phyloP scores from a whole-genome alignment of 2,113 vertebrate species.

The Conger conger region DNA sequence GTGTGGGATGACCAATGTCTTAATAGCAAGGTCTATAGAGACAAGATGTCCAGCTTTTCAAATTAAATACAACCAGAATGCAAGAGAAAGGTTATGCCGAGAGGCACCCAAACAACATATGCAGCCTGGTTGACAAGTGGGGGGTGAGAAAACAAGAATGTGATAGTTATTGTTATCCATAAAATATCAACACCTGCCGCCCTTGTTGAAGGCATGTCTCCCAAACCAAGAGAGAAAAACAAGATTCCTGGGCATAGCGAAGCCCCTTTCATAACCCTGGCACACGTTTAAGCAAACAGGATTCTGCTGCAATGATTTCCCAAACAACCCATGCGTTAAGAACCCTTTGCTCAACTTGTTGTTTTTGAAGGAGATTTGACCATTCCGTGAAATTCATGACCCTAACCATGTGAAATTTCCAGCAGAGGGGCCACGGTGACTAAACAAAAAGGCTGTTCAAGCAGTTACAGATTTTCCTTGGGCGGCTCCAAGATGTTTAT shows the following conservation, averaged over 20 bases:
- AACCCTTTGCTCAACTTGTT: slow-evolving; percentile 38
- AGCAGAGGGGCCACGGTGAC: not conserved
- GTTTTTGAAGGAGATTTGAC: slow-evolving; percentile 48
- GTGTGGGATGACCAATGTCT: not conserved
- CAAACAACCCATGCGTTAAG: slow-evolving; percentile 55
- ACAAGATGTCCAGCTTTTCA: not conserved
- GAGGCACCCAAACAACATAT: not conserved
- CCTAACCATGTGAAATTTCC: not conserved
- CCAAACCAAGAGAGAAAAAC: slow-evolving; percentile 21
- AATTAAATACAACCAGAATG: not conserved
- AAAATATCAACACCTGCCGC: not conserved
- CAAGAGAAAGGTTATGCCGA: not conserved
- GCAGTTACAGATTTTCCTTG: not conserved
- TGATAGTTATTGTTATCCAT: not conserved
- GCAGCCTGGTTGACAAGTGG: not conserved
- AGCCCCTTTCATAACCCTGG: slow-evolving; percentile 22
- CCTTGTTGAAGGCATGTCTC: not conserved
- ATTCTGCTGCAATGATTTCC: slow-evolving; percentile 35
- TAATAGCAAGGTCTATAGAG: not conserved
- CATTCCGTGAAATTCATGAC: slow-evolving; percentile 19
- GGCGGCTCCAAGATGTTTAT: not conserved
- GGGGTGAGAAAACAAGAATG: not conserved
- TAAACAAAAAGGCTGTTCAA: not conserved
- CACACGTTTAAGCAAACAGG: slow-evolving; percentile 47
- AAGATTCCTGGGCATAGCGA: slow-evolving; percentile 20